Evolutionary conservation across 2,888 invertebrate species (phyloP), one percentile per base, ranked within the genome.

Genomic region (Bibio marci): DNA sequence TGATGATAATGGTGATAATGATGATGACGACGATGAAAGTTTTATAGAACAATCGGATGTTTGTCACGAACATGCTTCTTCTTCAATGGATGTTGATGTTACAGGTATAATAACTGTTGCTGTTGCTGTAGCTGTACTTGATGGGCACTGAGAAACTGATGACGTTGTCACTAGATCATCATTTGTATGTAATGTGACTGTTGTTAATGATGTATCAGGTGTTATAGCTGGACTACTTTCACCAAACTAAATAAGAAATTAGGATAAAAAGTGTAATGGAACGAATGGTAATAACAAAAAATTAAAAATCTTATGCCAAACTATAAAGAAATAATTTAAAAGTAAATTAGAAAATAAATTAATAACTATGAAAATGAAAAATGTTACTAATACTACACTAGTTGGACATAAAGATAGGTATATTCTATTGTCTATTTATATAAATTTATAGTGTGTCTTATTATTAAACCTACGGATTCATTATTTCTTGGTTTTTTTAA

Each of bases 151-250:
- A 6, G 22, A 12, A 7, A 11, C 5, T 5, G 52, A 52, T 3
- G 57, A 54, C 15, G 52, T 53, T 4, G 46, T 45, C 4, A 49
- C 50, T 12, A 50, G 50, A 37, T 48, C 45, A 42, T 55, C 56
- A 44, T 55, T 55, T 26, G 5, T 4, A 6, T 4, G 4, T 22
- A 22, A 22, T 22, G 22, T 22, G 4, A 22, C 47, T 45, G 6
- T 35, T 18, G 35, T 37, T 13, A 35, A 14, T 14, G 39, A 40
- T 31, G 39, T 40, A 28, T 40, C 30, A 11, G 39, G 39, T 35
- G 39, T 35, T 4, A 27, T 15, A 15, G n/a, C 17, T n/a, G 33
- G 37, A 33, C 40, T 28, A 18, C 12, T 38, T 19, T 40, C 40
- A 27, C 36, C 40, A 35, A 40, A 40, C 40, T 40, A 33, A 17